Base-by-base conservation (phyloP, 2,888 invertebrate species). In the Bellardia bayeri region DNA sequence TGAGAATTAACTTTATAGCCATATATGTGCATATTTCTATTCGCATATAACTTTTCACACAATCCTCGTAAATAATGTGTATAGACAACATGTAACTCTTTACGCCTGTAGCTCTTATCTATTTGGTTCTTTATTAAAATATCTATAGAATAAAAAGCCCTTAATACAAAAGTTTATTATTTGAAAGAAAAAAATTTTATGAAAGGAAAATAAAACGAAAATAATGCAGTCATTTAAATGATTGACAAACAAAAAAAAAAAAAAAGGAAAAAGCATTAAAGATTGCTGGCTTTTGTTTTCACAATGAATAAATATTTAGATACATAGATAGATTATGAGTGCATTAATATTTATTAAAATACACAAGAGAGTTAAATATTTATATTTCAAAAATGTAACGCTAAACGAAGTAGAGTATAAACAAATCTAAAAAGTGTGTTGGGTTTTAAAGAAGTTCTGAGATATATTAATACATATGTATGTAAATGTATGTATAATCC, bases 241-340 rank as follows among this genome's bases (percentile, higher is more conserved):
- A 82, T 86, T 82, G 79, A 76, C 45, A 76, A 72, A 66, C 64
- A 78, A 58, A 42, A 74, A 63, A 66, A 72, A 78, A 58, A 42
- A 74, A 54, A 82, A 86, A 82, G 64, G 30, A 74, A 54, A 82
- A 86, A 82, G 64, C 86, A 86, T 86, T 86, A 74, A 81, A 37
- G n/a, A 51, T 68, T 78, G 16, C 69, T 71, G 42, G 23, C 74
- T 82, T 84, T 84, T 84, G 64, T 72, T 84, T 58, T n/a, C 45
- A 58, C 42, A 56, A 72, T 66, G 56, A 79, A 84, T 72, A 58
- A 66, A 78, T 66, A 30, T 16, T 23, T 40, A 16, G 40, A 14
- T 23, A 63, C 0, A 37, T 37, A 23, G 23, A 23, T 23, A 23
- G 37, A 37, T 37, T 4, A 37, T 37, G 37, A 78, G 54, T 83